phyloP scores from a whole-genome alignment of 2,113 vertebrate genomes.

The Aldabrachelys gigantea region DNA sequence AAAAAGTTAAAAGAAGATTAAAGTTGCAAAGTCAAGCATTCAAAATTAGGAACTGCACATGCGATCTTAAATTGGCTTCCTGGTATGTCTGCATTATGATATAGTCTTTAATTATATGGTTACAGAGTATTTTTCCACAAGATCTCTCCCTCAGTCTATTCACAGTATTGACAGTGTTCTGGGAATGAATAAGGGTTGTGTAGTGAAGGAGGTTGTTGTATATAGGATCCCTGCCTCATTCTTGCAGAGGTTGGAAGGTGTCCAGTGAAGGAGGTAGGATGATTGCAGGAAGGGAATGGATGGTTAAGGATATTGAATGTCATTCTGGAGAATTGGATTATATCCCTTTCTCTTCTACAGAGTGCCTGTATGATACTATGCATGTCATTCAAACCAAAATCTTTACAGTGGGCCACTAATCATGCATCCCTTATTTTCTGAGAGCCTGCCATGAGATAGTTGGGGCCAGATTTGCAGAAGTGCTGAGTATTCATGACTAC shows the following conservation, averaged over 20 bases:
- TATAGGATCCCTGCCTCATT: not conserved
- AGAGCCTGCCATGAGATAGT: too few relatives aligned
- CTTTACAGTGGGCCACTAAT: too few relatives aligned
- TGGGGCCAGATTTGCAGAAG: too few relatives aligned
- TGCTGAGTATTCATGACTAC: too few relatives aligned
- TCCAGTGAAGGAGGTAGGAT: not conserved
- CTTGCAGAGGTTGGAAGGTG: not conserved
- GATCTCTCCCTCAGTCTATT: not conserved
- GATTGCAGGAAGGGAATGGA: too few relatives aligned
- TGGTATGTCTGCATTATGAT: not conserved
- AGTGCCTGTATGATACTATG: too few relatives aligned
- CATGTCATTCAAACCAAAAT: too few relatives aligned
- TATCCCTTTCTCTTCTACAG: too few relatives aligned
- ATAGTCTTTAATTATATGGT: not conserved
- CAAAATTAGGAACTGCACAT: not conserved
- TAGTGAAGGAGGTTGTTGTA: not conserved
- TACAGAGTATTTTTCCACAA: not conserved
- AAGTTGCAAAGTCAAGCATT: not conserved
- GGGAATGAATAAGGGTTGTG: not conserved
- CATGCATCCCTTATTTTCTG: too few relatives aligned
- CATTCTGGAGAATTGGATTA: too few relatives aligned
- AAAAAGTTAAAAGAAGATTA: not conserved
- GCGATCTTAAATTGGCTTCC: not conserved
- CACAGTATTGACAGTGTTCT: not conserved
- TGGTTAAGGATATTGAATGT: too few relatives aligned